Base-by-base conservation (phyloP, 2,888 invertebrate species). In the Geophilus truncorum region DNA sequence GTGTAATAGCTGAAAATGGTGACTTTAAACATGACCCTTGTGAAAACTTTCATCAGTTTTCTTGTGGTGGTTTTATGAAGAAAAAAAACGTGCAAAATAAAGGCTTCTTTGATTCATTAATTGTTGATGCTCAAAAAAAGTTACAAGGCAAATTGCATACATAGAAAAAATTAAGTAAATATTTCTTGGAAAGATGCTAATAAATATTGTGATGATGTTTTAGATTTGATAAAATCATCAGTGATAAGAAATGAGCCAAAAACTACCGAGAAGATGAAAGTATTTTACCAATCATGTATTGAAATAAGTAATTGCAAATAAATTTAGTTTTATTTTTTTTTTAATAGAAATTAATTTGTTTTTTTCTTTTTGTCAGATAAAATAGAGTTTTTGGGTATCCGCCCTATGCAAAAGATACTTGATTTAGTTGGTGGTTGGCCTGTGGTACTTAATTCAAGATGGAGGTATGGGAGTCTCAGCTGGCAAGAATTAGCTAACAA, bases 391-490 rank as follows among this genome's bases (percentile, higher is more conserved):
- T 21, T 32, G 23, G 77, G 77, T 77, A 32, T 77, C 2, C 28
- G 36, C 12, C 77, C 77, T 10, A 23, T 77, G n/a, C 28, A 77
- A 32, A 32, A 36, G 21, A 32, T 34, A n/a, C 32, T 77, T 21
- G 32, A 77, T 77, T 32, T 23, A 77, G 77, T 77, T 77, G 77
- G 77, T 4, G 77, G 77, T 30, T 77, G 77, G 77, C 77, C 77
- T 30, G 77, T 77, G 6, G 32, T 77, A 32, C 21, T 77, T 36
- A 77, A 77, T n/a, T 36, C 77, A 9, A 32, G 18, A 23, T 77
- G 77, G 77, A 77, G 34, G 34, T 23, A 77, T n/a, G 23, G 21
- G 6, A 36, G 34, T 4, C 10, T 77, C 77, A 36, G 34, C 32
- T 77, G 77, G 77, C 32, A 77, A 34, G 77, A 36, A 77, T 36